Evolutionary conservation across 2,797 vertebrate species (phyloP).

Genomic region (Poecile montanus): DNA sequence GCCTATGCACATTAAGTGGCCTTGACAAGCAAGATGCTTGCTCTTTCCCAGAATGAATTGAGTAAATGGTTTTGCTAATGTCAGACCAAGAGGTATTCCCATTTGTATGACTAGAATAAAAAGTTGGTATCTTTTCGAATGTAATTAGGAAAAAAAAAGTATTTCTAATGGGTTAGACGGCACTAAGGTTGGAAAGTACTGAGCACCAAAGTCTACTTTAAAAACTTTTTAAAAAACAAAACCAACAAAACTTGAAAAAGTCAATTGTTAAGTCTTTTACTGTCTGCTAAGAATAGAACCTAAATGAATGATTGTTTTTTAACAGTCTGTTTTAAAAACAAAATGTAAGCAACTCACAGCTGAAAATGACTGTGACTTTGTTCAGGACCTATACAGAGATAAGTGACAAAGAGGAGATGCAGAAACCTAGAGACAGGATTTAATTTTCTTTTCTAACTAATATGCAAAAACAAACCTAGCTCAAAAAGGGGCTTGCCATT

Average conservation of each 20-base stretch:
- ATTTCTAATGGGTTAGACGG: background rate
- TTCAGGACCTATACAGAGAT: background rate
- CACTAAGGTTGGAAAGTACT: background rate
- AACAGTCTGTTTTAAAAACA: background rate
- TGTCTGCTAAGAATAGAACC: background rate
- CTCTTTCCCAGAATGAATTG: background rate
- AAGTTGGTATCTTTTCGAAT: background rate
- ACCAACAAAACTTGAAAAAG: background rate
- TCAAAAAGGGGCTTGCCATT: fast-evolving
- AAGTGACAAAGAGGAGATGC: background rate
- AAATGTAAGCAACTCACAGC: background rate
- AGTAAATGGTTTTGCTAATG: background rate
- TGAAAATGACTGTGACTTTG: background rate
- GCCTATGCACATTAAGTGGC: background rate
- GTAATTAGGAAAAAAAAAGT: fast-evolving
- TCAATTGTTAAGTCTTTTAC: background rate
- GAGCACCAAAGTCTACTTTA: background rate
- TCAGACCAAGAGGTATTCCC: background rate
- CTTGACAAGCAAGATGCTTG: background rate
- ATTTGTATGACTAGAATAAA: background rate
- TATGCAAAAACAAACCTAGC: background rate
- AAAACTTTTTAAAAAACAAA: background rate
- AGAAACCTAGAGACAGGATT: background rate
- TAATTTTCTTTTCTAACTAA: background rate
- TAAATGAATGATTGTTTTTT: background rate